Evolutionary conservation across 2,888 invertebrate species (phyloP).

Genomic region (Tenthredo mesomela): DNA sequence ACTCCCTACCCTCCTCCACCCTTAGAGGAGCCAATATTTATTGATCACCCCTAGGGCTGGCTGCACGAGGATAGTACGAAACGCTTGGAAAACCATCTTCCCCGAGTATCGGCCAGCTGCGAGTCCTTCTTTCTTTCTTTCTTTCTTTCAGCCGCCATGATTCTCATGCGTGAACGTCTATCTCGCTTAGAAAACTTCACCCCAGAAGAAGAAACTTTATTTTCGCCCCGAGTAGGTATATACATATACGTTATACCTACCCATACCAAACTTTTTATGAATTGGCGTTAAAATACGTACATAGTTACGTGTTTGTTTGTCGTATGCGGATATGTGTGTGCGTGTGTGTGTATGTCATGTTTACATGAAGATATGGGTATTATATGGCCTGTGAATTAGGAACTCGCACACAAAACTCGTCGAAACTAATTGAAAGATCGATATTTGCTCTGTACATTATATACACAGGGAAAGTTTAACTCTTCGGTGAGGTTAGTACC

Average conservation of each 20-base stretch:
- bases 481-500: constrained; percentile 27
- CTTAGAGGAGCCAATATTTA: constrained; percentile 76
- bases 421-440: constrained; percentile 12
- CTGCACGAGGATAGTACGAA: constrained; percentile 56
- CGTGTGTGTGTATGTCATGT: neutral
- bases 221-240: neutral
- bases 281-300: constrained; percentile 3
- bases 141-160: constrained; percentile 32
- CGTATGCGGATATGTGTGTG: neutral
- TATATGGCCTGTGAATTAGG: constrained; percentile 7
- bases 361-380: constrained; percentile 15
- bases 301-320: neutral
- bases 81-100: constrained; percentile 55
- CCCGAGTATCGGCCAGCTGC: constrained; percentile 44
- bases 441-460: constrained; percentile 5
- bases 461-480: constrained; percentile 14
- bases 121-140: constrained; percentile 15
- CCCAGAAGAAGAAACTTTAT: constrained; percentile 11
- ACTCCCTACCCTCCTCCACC: constrained; percentile 57
- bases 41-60: constrained; percentile 75
- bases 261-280: neutral
- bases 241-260: neutral
- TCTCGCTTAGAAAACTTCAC: constrained; percentile 32
- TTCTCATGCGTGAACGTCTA: constrained; percentile 27
- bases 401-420: neutral